Evolutionary conservation across 2,888 invertebrate species (phyloP), one percentile per base, ranked within the genome.

Genomic region (Erebia epiphron): DNA sequence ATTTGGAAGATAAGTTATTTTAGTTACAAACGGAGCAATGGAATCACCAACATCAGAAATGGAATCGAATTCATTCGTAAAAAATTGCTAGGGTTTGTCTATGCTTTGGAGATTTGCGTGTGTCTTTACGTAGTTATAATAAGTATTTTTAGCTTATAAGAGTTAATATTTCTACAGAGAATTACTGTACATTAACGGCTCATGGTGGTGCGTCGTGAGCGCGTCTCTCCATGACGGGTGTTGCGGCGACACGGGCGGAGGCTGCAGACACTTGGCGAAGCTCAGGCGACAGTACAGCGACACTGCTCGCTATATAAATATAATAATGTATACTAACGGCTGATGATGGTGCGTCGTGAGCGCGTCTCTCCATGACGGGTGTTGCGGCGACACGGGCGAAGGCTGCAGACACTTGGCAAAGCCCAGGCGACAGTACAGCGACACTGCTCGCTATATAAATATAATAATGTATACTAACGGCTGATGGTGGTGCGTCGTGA

Each of bases 401-500:
- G 95, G 95, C 21, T 92, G 89, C 81, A 96, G 94, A 85, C 97
- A 97, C 80, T 95, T 95, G 0, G 98, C 99, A 94, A 99, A 98
- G 18, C 98, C 98, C 61, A 99, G 94, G 1, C 99, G 96, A 86
- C 98, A 98, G 90, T 98, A 99, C 77, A 99, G 94, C 0, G 98
- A 98, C 0, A 99, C 97, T 0, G 98, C 99, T 86, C 98, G 98
- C 92, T 98, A n/a, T n/a, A n/a, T n/a, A n/a, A n/a, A n/a, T n/a
- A n/a, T n/a, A n/a, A n/a, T n/a, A 57, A 26, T 13, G 26, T 14
- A 52, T 77, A 83, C 88, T 82, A 18, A 90, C 90, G 86, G 93
- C 79, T 79, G 88, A 75, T 82, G 94, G 78, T 74, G 83, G 88
- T 89, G 92, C 14, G 89, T 86, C 62, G 93, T 92, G 77, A 89